Evolutionary conservation across 2,888 invertebrate species (phyloP), one percentile per base, ranked within the genome.

Genomic region (Nasonovia ribisnigri): DNA sequence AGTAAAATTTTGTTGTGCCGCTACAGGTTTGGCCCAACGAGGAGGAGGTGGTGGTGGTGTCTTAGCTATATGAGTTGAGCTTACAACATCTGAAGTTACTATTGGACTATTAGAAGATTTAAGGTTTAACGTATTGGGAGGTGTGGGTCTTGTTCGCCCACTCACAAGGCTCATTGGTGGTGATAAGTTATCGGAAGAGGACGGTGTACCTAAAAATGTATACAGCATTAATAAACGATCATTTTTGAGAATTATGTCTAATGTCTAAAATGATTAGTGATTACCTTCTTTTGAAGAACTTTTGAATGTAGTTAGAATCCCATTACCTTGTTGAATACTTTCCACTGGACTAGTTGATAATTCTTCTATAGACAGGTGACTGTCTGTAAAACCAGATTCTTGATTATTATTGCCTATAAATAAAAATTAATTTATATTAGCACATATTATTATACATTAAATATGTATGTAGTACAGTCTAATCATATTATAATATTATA

Each of bases 41-140:
- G 98, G 97, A 0, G 98, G 98, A 0, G 98, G 98, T 0, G 98
- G 98, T 13, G 98, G 98, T 3, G 98, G 98, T 60, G 97, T 97
- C 93, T 95, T 95, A 54, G 94, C 94, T 5, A 94, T 94, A 13
- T 94, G 95, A 36, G 95, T 92, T 29, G 95, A 94, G 42, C 20
- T 42, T 42, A 43, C 88, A 11, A 43, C n/a, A n/a, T 92, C 94
- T 95, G 26, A 95, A 94, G 94, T 95, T 95, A 94, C 95, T 77
- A 77, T 36, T 95, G 91, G 29, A 95, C 94, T 13, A 95, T 95
- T 95, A 94, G 95, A 95, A 94, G 96, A 96, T 95, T 97, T 96
- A 95, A 98, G 96, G 96, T 97, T 98, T 94, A 98, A 96, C 77
- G 98, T 98, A 95, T 98, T 98, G 91, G 98, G 98, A 95, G 98